Base-by-base conservation (phyloP, 64 coral and sea anemone species). In the Actinia equina region DNA sequence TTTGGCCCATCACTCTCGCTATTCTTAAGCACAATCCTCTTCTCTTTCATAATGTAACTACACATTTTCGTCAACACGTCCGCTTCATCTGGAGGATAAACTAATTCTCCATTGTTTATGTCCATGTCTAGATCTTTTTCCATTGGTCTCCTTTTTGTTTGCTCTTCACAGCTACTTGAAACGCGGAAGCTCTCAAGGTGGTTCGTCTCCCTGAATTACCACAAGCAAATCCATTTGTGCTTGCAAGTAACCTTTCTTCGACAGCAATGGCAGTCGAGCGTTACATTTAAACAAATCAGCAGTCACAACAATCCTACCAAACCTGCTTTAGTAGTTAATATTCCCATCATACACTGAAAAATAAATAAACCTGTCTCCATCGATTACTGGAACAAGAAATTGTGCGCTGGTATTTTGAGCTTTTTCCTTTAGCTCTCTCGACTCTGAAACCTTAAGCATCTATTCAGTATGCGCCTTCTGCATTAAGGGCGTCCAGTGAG, bases 291-390 rank as follows among this genome's bases (percentile, higher is more conserved):
- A 27, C 46, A 94, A 4, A 78, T 94, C 84, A 20, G 83, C 76
- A 49, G 88, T 86, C 7, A 89, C 76, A 17, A 86, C 77, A 6
- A 89, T 87, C 25, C 92, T 88, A 62, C 27, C 82, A 70, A 93
- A 85, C 43, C 77, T 88, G 20, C 65, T 74, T 49, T 85, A 93
- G 11, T 88, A 93, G 44, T 89, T 65, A 43, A 93, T 74, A 42
- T 86, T 30, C 12, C 92, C 92, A 18, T 93, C 57, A 42, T 85
- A 93, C 17, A 93, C 76, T 22, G 87, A 94, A 56, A 94, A 89
- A 67, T n/a, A n/a, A n/a, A n/a, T n/a, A n/a, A n/a, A n/a, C n/a
- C n/a, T n/a, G n/a, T n/a, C n/a, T n/a, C n/a, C n/a, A n/a, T n/a
- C n/a, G n/a, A n/a, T n/a, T n/a, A n/a, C n/a, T n/a, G n/a, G n/a